Base-by-base conservation (phyloP, 2,797 vertebrate genomes). In the Channa striata region DNA sequence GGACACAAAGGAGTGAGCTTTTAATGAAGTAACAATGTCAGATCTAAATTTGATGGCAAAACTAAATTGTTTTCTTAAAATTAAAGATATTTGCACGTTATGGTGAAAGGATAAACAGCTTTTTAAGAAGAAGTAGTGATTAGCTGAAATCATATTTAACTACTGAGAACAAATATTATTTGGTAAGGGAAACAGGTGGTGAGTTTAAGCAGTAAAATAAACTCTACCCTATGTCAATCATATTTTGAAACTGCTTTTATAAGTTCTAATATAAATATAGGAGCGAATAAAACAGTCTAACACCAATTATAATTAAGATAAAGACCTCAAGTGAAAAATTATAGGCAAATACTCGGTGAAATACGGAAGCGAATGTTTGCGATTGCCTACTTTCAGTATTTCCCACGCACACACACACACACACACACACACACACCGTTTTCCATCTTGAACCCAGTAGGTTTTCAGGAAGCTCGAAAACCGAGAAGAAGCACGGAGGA, bases 371-470 rank as follows among this genome's bases (percentile, higher is more conserved):
- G n/a, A n/a, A n/a, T n/a, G n/a, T n/a, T n/a, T n/a, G n/a, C n/a
- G n/a, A n/a, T n/a, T n/a, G n/a, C n/a, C n/a, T n/a, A 39, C 11
- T 39, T 39, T 39, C 13, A 1, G 11, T 40, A 13, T 40, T 40
- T 8, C 12, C 5, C 13, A 40, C 59, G 43, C 13, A 20, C 40
- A 19, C 6, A 37, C 21, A 57, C 33, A n/a, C n/a, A n/a, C n/a
- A n/a, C n/a, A n/a, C n/a, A n/a, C 59, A 48, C 13, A 20, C 40
- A 19, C 6, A 37, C 21, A 57, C 33, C 21, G 53, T 21, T 77
- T 62, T 56, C 62, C 59, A 60, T 12, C 30, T 59, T 23, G 50
- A 59, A 61, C 50, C 48, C 46, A 46, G 42, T 49, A 43, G 33
- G 58, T 40, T 34, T 8, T 10, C 19, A 33, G 20, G 43, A 58